Conservation (phyloP, 1,140 invertebrate species). For the Trinorchestia longiramus region DNA sequence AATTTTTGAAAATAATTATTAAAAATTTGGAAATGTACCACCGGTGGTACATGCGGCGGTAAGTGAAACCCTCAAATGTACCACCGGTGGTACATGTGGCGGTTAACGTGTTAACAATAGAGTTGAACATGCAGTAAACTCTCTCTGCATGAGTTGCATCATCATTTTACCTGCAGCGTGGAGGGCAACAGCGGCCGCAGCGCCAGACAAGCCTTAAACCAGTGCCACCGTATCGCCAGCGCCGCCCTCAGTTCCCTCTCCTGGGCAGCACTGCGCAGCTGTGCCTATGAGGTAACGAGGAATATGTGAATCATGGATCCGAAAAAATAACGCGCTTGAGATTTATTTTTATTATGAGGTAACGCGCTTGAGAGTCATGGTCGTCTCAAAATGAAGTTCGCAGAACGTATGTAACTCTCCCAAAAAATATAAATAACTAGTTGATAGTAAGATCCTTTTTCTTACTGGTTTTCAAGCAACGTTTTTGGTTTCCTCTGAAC, state of each 20-base stretch:
- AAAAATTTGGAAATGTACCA: too few relatives aligned
- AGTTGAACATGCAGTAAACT: too few relatives aligned
- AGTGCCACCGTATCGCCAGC: neutral
- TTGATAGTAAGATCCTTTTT: too few relatives aligned
- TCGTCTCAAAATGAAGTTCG: neutral
- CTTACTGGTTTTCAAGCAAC: too few relatives aligned
- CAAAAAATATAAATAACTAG: neutral
- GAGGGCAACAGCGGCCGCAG: neutral
- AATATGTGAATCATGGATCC: neutral
- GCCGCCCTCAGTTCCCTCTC: neutral
- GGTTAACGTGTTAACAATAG: too few relatives aligned
- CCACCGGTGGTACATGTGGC: too few relatives aligned
- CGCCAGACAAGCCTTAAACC: slow-evolving; percentile 3
- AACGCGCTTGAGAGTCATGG: neutral
- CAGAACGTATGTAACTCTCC: neutral
- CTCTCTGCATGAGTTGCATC: too few relatives aligned
- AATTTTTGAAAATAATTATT: too few relatives aligned
- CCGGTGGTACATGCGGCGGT: too few relatives aligned
- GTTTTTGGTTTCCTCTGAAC: too few relatives aligned
- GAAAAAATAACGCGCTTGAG: neutral
- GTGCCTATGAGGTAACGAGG: neutral
- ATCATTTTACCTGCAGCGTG: neutral
- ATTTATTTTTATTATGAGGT: neutral
- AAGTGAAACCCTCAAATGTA: too few relatives aligned
- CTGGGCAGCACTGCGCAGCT: slow-evolving; percentile 14